Percentiles rank a stretch among this genome's conserved stretches.
These are phyloP conservation scores for Dexiosoma caninum DNA, from an alignment of 2,888 invertebrate genomes.

Conservation along the genomic window DNA sequence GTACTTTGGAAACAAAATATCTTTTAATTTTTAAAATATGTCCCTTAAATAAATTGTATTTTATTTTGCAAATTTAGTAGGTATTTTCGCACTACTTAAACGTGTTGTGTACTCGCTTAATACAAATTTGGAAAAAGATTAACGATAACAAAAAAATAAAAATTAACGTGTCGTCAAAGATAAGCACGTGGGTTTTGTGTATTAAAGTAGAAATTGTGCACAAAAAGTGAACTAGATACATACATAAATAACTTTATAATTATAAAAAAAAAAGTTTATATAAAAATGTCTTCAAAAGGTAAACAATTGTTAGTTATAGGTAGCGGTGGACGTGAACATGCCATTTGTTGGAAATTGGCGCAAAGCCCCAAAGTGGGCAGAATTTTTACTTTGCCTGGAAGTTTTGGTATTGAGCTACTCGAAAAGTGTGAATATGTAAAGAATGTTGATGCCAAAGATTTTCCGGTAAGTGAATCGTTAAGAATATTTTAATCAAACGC, in stretches of 20 bases:
- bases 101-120: slow-evolving; percentile 54
- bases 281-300: slow-evolving; percentile 59
- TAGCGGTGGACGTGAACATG: slow-evolving; percentile 96
- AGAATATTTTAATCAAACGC: background rate
- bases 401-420: slow-evolving; percentile 86
- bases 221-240: slow-evolving; percentile 5
- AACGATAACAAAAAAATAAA: background rate
- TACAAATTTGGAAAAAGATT: background rate
- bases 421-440: slow-evolving; percentile 84
- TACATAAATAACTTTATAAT: background rate
- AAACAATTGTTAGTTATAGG: slow-evolving; percentile 90
- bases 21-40: slow-evolving; percentile 4
- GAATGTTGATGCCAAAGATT: slow-evolving; percentile 82
- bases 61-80: slow-evolving; percentile 40
- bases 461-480: slow-evolving; percentile 80
- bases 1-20: slow-evolving; percentile 13
- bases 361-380: slow-evolving; percentile 85
- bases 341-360: slow-evolving; percentile 94
- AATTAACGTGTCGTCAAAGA: background rate
- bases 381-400: slow-evolving; percentile 92
- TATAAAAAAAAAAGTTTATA: background rate
- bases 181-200: slow-evolving; percentile 43
- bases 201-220: background rate
- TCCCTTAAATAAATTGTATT: slow-evolving; percentile 34
- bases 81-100: slow-evolving; percentile 56